A percentile compares a stretch with the other conserved stretches of the same genome.
These are phyloP conservation scores for Thysanoteuthis rhombus DNA, from an alignment of 2,888 invertebrate genomes.

Conservation along the genomic window DNA sequence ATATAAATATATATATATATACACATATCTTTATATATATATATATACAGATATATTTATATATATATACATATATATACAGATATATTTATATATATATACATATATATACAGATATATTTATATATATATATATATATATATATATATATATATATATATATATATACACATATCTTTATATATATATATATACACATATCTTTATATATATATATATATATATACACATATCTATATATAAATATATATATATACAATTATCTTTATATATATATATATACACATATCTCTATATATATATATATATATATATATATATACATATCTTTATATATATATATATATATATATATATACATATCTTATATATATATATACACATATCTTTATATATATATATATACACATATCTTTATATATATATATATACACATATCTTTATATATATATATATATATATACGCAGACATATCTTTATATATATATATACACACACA, in stretches of 20 bases:
- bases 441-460: no score
- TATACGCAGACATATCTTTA: no score
- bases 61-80: background rate
- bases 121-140: background rate
- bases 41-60: background rate
- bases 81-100: background rate
- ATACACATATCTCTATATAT: background rate
- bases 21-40: background rate
- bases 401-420: no score
- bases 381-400: no score
- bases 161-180: background rate
- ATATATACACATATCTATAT: background rate
- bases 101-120: background rate
- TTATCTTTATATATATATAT: background rate
- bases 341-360: background rate
- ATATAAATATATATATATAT: background rate
- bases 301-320: background rate
- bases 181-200: background rate
- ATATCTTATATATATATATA: background rate
- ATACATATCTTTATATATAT: background rate
- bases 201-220: background rate
- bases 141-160: background rate
- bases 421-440: no score
- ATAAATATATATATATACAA: background rate
- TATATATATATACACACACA: no score